A percentile compares a stretch with the other conserved stretches of the same genome.
Conservation (phyloP, 2,797 vertebrate genomes). For the Chrysocyon brachyurus region DNA sequence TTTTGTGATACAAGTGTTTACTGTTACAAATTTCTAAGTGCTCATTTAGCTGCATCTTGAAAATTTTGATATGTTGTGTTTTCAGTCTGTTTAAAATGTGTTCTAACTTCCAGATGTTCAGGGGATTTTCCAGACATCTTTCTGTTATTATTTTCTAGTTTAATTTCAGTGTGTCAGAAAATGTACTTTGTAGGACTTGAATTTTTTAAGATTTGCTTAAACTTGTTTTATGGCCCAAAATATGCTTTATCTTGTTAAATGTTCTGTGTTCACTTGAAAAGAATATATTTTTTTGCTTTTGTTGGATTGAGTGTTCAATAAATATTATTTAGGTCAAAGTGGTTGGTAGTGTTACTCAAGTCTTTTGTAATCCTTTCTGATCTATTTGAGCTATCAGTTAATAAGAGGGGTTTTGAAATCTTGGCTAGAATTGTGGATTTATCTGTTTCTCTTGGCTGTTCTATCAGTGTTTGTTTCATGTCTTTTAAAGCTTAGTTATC, state of each 20-base stretch:
- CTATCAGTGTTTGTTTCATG: not conserved
- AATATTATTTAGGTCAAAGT: constrained; percentile 25
- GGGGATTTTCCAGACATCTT: constrained; percentile 4
- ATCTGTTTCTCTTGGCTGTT: not conserved
- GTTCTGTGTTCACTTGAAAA: not conserved
- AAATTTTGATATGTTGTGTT: constrained; percentile 16
- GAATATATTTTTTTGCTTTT: constrained; percentile 14
- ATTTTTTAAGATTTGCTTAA: constrained; percentile 41
- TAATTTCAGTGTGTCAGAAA: constrained; percentile 40
- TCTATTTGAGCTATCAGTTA: not conserved
- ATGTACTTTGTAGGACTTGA: constrained; percentile 15
- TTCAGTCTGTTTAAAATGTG: constrained; percentile 32
- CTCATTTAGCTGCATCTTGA: not conserved
- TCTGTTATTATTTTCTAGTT: constrained; percentile 27
- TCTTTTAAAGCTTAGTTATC: constrained; percentile 21
- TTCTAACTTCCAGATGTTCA: not conserved
- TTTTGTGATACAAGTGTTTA: not conserved
- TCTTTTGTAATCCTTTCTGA: constrained; percentile 14
- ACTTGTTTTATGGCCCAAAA: constrained; percentile 8
- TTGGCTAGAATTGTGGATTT: constrained; percentile 39
- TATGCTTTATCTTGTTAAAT: constrained; percentile 29
- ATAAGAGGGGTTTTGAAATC: constrained; percentile 39
- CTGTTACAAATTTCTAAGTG: not conserved
- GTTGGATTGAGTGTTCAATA: not conserved
- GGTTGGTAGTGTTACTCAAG: constrained; percentile 14